Conservation (phyloP, 2,113 vertebrate species). For the Eretmodus cyanostictus region DNA sequence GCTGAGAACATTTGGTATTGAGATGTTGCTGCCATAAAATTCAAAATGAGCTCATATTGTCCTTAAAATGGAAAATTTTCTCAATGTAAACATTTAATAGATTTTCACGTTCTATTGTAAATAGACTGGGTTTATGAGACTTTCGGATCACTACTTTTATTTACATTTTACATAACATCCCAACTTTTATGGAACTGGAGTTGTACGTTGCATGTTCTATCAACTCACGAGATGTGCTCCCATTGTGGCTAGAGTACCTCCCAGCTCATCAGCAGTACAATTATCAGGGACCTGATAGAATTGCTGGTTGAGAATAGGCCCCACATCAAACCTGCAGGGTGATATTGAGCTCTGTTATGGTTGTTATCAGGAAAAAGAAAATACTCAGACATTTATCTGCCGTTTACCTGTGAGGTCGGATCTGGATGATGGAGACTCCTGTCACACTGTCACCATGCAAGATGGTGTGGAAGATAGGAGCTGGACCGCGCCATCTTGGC, state of each 20-base stretch:
- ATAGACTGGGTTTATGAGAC: accelerated
- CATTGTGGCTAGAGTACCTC: constrained; percentile 71
- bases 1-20: not conserved
- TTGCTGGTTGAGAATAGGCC: constrained; percentile 86
- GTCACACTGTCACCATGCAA: constrained; percentile 82
- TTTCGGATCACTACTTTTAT: not conserved
- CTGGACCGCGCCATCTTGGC: constrained; percentile 90
- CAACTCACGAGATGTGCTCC: constrained; percentile 81
- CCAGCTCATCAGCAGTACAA: constrained; percentile 80
- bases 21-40: not conserved
- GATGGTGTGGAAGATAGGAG: constrained; percentile 86
- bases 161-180: not conserved
- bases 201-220: not conserved
- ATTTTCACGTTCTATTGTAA: not conserved
- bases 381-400: not conserved
- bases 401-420: constrained; percentile 81
- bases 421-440: constrained; percentile 93
- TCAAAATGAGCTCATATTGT: not conserved
- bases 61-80: not conserved
- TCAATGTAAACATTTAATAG: not conserved
- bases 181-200: not conserved
- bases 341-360: not conserved
- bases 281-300: constrained; percentile 71
- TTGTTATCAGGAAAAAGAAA: not conserved
- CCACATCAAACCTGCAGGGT: constrained; percentile 84